Base-by-base conservation (phyloP, 2,113 vertebrate species). In the Lethenteron reissneri region DNA sequence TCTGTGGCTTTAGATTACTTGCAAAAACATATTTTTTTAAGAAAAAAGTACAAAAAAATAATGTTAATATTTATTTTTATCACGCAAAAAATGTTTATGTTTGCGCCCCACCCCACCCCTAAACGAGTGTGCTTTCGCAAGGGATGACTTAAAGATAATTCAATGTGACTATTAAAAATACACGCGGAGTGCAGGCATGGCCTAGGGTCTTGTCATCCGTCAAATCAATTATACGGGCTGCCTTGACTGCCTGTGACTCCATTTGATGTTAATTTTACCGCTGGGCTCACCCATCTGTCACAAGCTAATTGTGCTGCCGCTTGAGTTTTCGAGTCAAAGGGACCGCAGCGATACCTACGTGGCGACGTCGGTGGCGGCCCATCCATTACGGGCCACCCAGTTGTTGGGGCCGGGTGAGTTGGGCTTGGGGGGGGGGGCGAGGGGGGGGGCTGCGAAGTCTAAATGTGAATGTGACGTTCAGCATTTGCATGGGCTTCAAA, bases 241-340 rank as follows among this genome's bases (percentile, higher is more conserved):
- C 64, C 8, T n/a, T 11, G 64, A 68, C 25, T n/a, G 8, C 64
- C n/a, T 68, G 64, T 11, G 64, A 68, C 64, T 68, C 64, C 64
- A 68, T 68, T 68, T 68, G 64, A 68, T 17, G 64, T 68, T 68
- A 68, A 68, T 68, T 9, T 11, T n/a, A 68, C 64, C 64, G 25
- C n/a, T 25, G 25, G 64, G 64, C 64, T 17, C 11, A 25, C n/a
- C 64, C 64, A 68, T 68, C 64, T 68, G 64, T 68, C 25, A 25
- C 25, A 17, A 25, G 64, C 64, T 11, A 41, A 41, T 41, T 41
- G 41, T 41, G 41, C 41, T 41, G 41, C 41, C 41, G 41, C 41
- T 7, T 41, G 41, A 41, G 5, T 41, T 41, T 41, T 41, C 41
- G 41, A 41, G 41, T 41, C 41, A 41, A 41, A 41, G 41, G 41